These are phyloP conservation scores for Callocephalon fimbriatum DNA, from an alignment of 2,113 vertebrate species.

Conservation along the genomic window DNA sequence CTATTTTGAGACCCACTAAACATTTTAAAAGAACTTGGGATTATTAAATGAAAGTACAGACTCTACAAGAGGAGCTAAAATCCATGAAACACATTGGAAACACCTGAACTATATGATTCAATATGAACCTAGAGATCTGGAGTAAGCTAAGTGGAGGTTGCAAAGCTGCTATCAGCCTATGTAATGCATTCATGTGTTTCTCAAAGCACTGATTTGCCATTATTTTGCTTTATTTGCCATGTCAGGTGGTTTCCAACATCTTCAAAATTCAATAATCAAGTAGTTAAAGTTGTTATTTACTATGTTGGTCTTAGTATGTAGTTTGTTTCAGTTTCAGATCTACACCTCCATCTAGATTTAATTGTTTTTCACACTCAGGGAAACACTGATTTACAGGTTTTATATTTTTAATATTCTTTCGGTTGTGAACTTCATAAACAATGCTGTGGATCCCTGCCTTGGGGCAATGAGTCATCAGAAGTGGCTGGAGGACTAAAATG, in stretches of 20 bases:
- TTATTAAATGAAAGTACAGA: neutral
- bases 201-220: neutral
- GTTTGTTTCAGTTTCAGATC: neutral
- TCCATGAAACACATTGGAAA: neutral
- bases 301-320: neutral
- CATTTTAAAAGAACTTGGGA: neutral
- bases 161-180: neutral
- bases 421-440: conserved; percentile 11
- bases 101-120: neutral
- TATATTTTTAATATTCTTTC: conserved; percentile 16
- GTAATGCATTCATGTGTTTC: neutral
- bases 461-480: conserved; percentile 54
- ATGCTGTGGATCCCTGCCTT: neutral
- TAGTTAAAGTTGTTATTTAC: neutral
- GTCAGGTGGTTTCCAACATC: neutral
- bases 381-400: neutral
- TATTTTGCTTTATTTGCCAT: neutral
- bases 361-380: neutral
- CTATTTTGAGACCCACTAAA: neutral
- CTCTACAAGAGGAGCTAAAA: neutral
- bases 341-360: neutral
- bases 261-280: neutral
- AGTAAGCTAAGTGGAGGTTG: neutral
- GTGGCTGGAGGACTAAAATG: conserved; percentile 38
- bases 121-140: neutral